phyloP scores from a whole-genome alignment of 2,113 vertebrate species.

The Phocoena phocoena region DNA sequence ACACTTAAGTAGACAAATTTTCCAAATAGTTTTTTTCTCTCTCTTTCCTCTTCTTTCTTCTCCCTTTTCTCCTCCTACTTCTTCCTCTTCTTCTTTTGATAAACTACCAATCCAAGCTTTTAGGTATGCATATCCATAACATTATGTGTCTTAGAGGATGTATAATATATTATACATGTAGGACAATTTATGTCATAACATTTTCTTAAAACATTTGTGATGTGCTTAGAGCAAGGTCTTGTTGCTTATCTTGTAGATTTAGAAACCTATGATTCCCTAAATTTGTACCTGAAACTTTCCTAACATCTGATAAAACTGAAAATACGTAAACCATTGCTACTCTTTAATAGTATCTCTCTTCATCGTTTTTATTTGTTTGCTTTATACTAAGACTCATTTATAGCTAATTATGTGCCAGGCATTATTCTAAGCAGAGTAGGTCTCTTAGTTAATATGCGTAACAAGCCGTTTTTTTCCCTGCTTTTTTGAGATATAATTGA shows the following conservation, averaged over 20 bases:
- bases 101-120: background rate
- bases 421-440: background rate
- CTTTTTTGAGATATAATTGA: background rate
- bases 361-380: background rate
- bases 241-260: background rate
- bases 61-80: background rate
- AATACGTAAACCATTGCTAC: background rate
- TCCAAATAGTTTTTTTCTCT: background rate
- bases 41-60: background rate
- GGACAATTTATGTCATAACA: background rate
- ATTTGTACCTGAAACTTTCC: background rate
- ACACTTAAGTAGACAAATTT: background rate
- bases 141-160: background rate
- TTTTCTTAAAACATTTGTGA: background rate
- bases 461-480: background rate
- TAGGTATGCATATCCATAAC: background rate
- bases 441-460: background rate
- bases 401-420: background rate
- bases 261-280: background rate
- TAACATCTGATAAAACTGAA: background rate
- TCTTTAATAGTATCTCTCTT: background rate
- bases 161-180: background rate
- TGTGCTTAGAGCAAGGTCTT: background rate
- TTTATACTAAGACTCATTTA: background rate
- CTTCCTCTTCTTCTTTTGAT: background rate